Evolutionary conservation across 92 coral and sea anemone species (phyloP), one percentile per base, ranked within the genome.

Genomic region (Pocillopora meandrina): DNA sequence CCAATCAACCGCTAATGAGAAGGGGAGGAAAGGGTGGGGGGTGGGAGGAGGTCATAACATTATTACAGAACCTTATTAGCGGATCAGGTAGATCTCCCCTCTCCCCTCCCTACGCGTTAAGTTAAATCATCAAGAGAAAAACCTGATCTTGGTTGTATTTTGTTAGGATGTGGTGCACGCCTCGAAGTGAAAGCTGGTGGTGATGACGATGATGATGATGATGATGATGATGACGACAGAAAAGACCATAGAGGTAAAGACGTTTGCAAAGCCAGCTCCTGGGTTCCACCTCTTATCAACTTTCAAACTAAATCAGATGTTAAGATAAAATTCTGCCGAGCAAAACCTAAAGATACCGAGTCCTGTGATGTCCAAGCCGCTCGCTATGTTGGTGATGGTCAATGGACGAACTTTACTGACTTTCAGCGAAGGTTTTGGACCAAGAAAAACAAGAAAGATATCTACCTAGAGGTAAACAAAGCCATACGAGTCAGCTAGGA

Each of bases 241-340:
- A n/a, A 56, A 8, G 84, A 20, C 35, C 10, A 12, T 21, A 26
- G n/a, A 52, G 74, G 19, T 35, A 81, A 81, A 60, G 85, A 81
- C 61, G 85, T 81, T 35, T 81, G 78, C 15, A 81, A 81, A 36
- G 59, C 31, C 34, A 36, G 9, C 0, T 8, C 74, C 49, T 81
- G 85, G 85, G 60, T 52, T 47, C 77, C 78, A 5, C 85, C 85
- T 8, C 70, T 81, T 19, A 59, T 81, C 74, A 57, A 81, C 49
- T 81, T 81, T 15, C 36, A 35, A 33, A 60, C 9, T 5, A 31
- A 76, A 33, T 61, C 85, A 9, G 31, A 20, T 6, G 60, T 70
- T 1, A 71, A 81, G 10, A 59, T 81, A n/a, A 81, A 81, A 71
- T 71, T 81, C 35, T 81, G 85, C 33, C 20, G 4, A 0, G 10